These are phyloP conservation scores for Trachythela sp. DNA, from an alignment of 64 coral and sea anemone genomes.

Conservation along the genomic window DNA sequence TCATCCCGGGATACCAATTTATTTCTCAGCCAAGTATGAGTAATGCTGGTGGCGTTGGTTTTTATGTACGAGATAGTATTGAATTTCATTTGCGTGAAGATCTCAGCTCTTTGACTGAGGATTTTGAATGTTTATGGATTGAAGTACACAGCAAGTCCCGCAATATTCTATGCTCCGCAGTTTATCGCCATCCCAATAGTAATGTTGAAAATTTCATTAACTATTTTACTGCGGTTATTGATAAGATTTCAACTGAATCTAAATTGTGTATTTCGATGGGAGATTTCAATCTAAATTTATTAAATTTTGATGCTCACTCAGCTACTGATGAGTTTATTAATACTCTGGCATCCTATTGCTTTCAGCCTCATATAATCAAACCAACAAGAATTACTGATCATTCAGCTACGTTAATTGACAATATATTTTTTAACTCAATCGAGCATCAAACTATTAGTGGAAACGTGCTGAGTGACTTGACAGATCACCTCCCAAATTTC, in stretches of 20 bases:
- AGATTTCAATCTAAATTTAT: conserved; percentile 35
- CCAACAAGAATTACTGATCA: conserved; percentile 9
- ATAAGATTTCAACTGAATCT: neutral
- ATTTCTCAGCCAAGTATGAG: neutral
- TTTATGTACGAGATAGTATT: no score
- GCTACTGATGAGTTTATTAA: neutral
- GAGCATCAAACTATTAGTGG: conserved; percentile 3
- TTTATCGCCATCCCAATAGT: conserved; percentile 39
- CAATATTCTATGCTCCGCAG: neutral
- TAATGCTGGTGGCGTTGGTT: neutral
- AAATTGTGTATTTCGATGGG: conserved; percentile 8
- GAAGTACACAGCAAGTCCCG: conserved; percentile 13
- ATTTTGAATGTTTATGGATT: conserved; percentile 31
- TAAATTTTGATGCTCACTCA: conserved; percentile 38
- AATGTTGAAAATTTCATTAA: conserved; percentile 16
- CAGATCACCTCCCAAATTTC: conserved; percentile 5
- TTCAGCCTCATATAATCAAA: neutral
- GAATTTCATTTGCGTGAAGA: neutral
- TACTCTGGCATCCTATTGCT: neutral
- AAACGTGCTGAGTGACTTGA: neutral
- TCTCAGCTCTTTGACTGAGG: neutral
- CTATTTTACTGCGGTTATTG: neutral
- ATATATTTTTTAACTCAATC: conserved; percentile 1
- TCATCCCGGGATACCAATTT: neutral
- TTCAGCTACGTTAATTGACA: conserved; percentile 6